A percentile compares a stretch with the other conserved stretches of the same genome.
These are phyloP conservation scores for Nephrotoma guestfalica DNA, from an alignment of 2,888 invertebrate species.

Conservation along the genomic window DNA sequence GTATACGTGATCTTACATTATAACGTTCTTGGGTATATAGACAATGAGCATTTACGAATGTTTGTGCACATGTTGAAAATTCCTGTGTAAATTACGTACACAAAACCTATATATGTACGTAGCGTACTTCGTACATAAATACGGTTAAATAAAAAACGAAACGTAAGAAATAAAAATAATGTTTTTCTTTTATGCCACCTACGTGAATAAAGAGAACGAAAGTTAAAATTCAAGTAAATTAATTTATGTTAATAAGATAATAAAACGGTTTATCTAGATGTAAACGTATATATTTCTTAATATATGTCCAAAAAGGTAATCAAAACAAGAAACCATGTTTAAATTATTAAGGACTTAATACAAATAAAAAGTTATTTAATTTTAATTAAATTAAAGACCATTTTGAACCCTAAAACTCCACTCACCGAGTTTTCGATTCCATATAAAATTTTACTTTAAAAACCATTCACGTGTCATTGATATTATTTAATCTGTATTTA, in stretches of 20 bases:
- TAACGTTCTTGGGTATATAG: neutral
- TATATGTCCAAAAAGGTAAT: neutral
- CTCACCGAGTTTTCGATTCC: neutral
- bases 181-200: neutral
- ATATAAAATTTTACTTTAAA: neutral
- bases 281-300: neutral
- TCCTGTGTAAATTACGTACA: neutral
- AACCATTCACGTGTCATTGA: neutral
- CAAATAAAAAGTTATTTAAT: neutral
- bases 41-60: neutral
- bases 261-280: neutral
- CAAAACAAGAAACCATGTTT: neutral
- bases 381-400: neutral
- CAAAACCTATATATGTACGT: neutral
- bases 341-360: neutral
- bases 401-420: neutral
- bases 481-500: neutral
- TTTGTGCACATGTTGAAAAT: neutral
- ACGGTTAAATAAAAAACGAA: neutral
- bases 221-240: neutral
- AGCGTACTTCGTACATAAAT: neutral
- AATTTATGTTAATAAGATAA: neutral
- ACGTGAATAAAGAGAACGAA: neutral
- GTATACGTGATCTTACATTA: neutral
- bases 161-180: neutral